Percentiles rank a stretch among this genome's conserved stretches.
Evolutionary conservation across 64 coral and sea anemone genomes (phyloP).

Genomic region (Montipora cactus): DNA sequence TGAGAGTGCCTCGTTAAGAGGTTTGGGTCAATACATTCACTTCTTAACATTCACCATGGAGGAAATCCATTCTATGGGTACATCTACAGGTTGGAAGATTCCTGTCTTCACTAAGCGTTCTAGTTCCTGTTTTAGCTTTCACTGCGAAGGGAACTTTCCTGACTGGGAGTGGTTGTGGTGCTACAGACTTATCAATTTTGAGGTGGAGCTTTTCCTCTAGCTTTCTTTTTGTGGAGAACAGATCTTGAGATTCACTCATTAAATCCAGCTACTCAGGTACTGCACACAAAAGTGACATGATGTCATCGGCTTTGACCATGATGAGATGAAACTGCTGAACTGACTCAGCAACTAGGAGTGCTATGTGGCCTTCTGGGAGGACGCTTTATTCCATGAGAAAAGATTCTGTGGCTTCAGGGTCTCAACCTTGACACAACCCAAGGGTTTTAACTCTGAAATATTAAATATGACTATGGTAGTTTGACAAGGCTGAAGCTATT

Average conservation of each 20-base stretch:
- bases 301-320: slow-evolving; percentile 52
- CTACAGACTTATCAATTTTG: slow-evolving; percentile 34
- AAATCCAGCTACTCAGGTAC: slow-evolving; percentile 28
- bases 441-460: slow-evolving; percentile 35
- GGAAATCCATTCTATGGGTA: slow-evolving; percentile 52
- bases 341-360: slow-evolving; percentile 34
- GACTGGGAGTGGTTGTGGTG: slow-evolving; percentile 44
- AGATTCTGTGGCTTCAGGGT: slow-evolving; percentile 61
- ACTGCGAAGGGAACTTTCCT: slow-evolving; percentile 56
- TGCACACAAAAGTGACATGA: slow-evolving; percentile 29
- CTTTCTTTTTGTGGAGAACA: slow-evolving; percentile 33
- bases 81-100: slow-evolving; percentile 58
- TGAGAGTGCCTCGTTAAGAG: slow-evolving; percentile 56
- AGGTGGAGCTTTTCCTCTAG: slow-evolving; percentile 60
- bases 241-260: slow-evolving; percentile 46
- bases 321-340: slow-evolving; percentile 69
- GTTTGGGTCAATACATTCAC: slow-evolving; percentile 47
- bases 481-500: neutral
- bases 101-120: slow-evolving; percentile 14
- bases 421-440: slow-evolving; percentile 55
- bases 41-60: slow-evolving; percentile 26
- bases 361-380: slow-evolving; percentile 22
- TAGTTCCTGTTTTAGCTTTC: slow-evolving; percentile 68
- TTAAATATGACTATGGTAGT: slow-evolving; percentile 62
- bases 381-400: slow-evolving; percentile 23